These are phyloP conservation scores for Drosophila borborema DNA, from an alignment of 2,888 invertebrate species.

Conservation along the genomic window DNA sequence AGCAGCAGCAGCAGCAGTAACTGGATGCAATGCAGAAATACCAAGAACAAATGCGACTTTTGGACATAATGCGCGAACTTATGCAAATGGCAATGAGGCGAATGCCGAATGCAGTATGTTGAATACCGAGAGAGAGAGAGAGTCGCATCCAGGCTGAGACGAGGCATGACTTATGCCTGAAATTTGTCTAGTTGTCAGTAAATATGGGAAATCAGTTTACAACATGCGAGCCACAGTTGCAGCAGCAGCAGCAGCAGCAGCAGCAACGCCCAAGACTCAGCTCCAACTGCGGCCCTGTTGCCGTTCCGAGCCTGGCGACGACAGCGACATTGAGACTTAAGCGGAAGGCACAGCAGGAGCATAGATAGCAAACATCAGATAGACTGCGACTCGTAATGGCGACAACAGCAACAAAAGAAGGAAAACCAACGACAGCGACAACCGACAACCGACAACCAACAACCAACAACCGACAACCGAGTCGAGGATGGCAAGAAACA, in stretches of 20 bases:
- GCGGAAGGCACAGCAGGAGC: slow-evolving; percentile 83
- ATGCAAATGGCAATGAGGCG: slow-evolving; percentile 66
- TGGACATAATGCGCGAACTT: slow-evolving; percentile 82
- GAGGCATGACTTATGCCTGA: slow-evolving; percentile 85
- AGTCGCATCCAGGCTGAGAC: slow-evolving; percentile 62
- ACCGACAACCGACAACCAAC: slow-evolving; percentile 22
- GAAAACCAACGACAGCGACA: slow-evolving; percentile 37
- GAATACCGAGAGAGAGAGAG: slow-evolving; percentile 3
- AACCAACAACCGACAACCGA: slow-evolving; percentile 25
- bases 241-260: slow-evolving; percentile 11
- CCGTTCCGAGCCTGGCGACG: slow-evolving; percentile 31
- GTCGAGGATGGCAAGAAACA: slow-evolving; percentile 41
- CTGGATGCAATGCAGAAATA: slow-evolving; percentile 40
- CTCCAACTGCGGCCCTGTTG: slow-evolving; percentile 12
- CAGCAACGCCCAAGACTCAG: slow-evolving; percentile 25
- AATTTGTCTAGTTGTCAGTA: slow-evolving; percentile 85
- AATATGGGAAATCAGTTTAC: slow-evolving; percentile 85
- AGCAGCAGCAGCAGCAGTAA: slow-evolving; percentile 1
- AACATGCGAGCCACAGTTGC: slow-evolving; percentile 77
- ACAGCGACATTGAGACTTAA: slow-evolving; percentile 78
- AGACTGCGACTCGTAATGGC: slow-evolving; percentile 75
- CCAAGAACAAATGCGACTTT: slow-evolving; percentile 80
- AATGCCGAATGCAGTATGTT: neutral
- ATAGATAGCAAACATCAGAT: slow-evolving; percentile 83
- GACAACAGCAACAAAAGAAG: slow-evolving; percentile 66